Base-by-base conservation (phyloP, 2,888 invertebrate genomes). In the Bugulina stolonifera region DNA sequence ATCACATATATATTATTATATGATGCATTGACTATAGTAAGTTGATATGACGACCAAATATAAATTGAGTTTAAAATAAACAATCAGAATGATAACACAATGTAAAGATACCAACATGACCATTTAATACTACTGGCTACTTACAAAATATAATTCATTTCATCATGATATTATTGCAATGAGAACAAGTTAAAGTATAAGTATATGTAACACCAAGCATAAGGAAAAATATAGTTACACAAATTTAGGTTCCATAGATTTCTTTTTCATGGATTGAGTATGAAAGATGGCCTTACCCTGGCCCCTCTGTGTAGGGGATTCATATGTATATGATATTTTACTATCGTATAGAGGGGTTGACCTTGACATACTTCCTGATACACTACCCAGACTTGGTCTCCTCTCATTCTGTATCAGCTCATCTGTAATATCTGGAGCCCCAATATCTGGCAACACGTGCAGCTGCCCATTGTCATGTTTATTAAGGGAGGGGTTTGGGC, bases 241-340 rank as follows among this genome's bases (percentile, higher is more conserved):
- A 54, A 70, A 70, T 70, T 70, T 70, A 29, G 70, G 70, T 23
- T 70, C 57, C 2, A 23, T 35, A 35, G 57, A 71, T 32, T 57
- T 71, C 25, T 52, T 71, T 22, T 55, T 71, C 57, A 55, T 71
- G 23, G 71, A 71, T 10, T 55, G 57, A 5, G 57, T 35, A 64
- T 70, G 72, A 72, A 73, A 72, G 32, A 64, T 32, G 5, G 64
- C 27, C n/a, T 64, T 64, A 10, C 64, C 64, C 22, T 14, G 14
- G 2, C 5, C 3, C n/a, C 32, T 64, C 23, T 55, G 55, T 5
- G 22, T 14, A 27, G 64, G 27, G 5, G 3, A 14, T 10, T 64
- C 64, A 32, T 32, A 10, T 43, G 43, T 43, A 43, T 43, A 18
- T 10, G 43, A 43, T n/a, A n/a, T n/a, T n/a, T n/a, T n/a, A n/a